These are phyloP conservation scores for Pipistrellus nathusii DNA, from an alignment of 2,797 vertebrate species.

Conservation along the genomic window DNA sequence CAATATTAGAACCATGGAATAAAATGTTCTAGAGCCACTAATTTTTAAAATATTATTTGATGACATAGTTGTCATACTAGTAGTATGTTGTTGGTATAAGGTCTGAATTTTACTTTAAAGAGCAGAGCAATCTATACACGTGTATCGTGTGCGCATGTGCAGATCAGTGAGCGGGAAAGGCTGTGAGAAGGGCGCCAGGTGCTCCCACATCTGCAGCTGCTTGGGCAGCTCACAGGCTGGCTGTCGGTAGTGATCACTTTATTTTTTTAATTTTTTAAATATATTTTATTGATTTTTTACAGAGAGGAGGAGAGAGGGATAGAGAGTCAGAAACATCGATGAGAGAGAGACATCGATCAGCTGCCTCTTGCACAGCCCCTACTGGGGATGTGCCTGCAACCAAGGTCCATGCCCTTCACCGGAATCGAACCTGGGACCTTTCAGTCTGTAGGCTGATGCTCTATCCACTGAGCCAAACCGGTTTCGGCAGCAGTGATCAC, in stretches of 20 bases:
- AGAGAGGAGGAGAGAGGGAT: no score
- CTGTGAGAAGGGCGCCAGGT: not conserved
- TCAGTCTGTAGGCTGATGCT: no score
- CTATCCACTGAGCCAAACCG: no score
- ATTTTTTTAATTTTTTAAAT: no score
- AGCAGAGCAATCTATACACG: not conserved
- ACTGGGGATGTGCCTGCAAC: no score
- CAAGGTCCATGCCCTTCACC: no score
- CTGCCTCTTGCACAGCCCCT: no score
- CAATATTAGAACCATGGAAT: not conserved
- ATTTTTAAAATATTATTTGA: constrained; percentile 31
- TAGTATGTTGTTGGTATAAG: not conserved
- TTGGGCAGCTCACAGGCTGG: not conserved
- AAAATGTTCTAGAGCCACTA: not conserved
- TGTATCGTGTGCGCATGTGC: not conserved
- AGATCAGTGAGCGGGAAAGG: not conserved
- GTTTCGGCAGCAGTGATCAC: not conserved
- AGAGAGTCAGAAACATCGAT: no score
- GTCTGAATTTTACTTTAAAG: not conserved
- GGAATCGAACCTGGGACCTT: no score
- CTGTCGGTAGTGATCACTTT: not conserved
- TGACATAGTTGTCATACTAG: not conserved
- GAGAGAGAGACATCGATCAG: no score
- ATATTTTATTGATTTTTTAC: no score
- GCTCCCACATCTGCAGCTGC: not conserved